These are phyloP conservation scores for Anagrus nilaparvatae DNA, from an alignment of 1,140 invertebrate genomes.

Conservation along the genomic window DNA sequence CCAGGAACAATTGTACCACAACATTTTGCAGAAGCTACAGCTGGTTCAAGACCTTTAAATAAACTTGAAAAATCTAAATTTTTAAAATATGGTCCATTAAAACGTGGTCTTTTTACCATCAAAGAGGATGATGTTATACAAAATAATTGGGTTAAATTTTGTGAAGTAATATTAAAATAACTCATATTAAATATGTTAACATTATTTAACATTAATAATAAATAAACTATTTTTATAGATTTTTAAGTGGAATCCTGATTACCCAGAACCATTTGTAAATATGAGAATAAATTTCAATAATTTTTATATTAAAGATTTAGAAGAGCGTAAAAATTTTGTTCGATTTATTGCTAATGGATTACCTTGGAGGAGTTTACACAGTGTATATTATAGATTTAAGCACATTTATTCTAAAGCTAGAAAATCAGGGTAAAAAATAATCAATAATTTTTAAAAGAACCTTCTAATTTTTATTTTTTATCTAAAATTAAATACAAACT, in stretches of 20 bases:
- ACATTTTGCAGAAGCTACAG: slow-evolving; percentile 26
- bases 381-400: slow-evolving; percentile 30
- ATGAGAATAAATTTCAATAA: slow-evolving; percentile 14
- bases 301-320: slow-evolving; percentile 18
- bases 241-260: slow-evolving; percentile 26
- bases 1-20: slow-evolving; percentile 30
- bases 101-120: slow-evolving; percentile 20
- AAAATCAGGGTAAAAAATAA: slow-evolving; percentile 6
- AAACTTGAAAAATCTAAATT: slow-evolving; percentile 19
- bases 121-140: slow-evolving; percentile 30
- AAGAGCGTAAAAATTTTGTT: slow-evolving; percentile 29
- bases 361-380: slow-evolving; percentile 27
- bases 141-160: slow-evolving; percentile 36
- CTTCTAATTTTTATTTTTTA: neutral
- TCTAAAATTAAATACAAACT: neutral
- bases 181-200: slow-evolving; percentile 11
- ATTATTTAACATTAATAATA: slow-evolving; percentile 9
- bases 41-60: slow-evolving; percentile 16
- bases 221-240: slow-evolving; percentile 17
- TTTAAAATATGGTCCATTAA: slow-evolving; percentile 21
- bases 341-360: slow-evolving; percentile 33
- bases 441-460: neutral
- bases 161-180: slow-evolving; percentile 23
- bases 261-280: slow-evolving; percentile 23
- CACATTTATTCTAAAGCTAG: slow-evolving; percentile 14